Evolutionary conservation across 2,888 invertebrate genomes (phyloP).

Genomic region (Erebia epiphron): DNA sequence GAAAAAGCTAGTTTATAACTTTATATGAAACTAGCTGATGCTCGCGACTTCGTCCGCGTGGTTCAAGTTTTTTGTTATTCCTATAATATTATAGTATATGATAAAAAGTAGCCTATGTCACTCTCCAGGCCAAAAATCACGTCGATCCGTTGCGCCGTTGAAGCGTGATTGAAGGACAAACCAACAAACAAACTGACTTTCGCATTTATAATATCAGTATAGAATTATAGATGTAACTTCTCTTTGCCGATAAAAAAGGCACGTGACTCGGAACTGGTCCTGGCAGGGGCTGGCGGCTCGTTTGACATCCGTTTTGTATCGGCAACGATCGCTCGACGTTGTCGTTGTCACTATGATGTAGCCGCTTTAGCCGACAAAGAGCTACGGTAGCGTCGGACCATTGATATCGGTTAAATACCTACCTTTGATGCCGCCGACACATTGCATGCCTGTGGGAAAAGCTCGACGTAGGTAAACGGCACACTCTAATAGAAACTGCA

Average conservation of each 20-base stretch:
- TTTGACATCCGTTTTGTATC: constrained; percentile 71
- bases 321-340: constrained; percentile 65
- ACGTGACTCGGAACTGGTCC: constrained; percentile 56
- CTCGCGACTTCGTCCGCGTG: no score
- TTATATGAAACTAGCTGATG: no score
- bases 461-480: background rate
- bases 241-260: constrained; percentile 46
- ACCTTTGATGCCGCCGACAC: constrained; percentile 68
- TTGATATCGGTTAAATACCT: constrained; percentile 78
- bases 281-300: constrained; percentile 49
- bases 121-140: no score
- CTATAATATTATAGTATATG: no score
- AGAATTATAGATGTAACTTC: background rate
- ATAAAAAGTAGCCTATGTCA: no score
- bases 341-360: constrained; percentile 55
- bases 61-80: no score
- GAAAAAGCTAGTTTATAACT: background rate
- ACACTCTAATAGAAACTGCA: background rate
- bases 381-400: constrained; percentile 75
- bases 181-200: no score
- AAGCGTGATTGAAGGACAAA: no score
- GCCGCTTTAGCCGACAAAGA: constrained; percentile 70
- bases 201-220: no score
- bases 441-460: constrained; percentile 58
- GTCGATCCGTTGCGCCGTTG: no score